Conservation (phyloP, 2,113 vertebrate species). For the Anarrhichthys ocellatus region DNA sequence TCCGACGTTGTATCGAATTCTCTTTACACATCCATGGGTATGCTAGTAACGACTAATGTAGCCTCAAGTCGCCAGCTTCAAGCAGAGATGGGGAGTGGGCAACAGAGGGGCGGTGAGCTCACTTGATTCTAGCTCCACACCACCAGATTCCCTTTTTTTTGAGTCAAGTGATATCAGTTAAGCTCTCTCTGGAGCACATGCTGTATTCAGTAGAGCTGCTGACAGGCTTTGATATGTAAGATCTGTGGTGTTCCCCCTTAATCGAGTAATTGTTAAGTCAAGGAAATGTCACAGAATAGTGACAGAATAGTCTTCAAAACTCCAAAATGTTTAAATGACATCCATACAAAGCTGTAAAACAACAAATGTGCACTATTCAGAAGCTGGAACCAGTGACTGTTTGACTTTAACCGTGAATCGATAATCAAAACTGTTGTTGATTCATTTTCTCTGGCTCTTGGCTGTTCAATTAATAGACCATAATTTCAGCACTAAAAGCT, state of each 20-base stretch:
- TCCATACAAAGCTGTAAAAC: not conserved
- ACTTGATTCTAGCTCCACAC: too few species aligned
- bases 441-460: not conserved
- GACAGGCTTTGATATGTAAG: not conserved
- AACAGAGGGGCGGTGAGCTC: too few species aligned
- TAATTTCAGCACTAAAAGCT: not conserved
- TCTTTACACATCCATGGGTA: too few species aligned
- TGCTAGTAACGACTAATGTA: too few species aligned
- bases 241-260: not conserved
- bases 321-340: not conserved
- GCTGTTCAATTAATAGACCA: not conserved
- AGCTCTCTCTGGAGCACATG: not conserved
- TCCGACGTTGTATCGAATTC: too few species aligned
- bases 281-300: not conserved
- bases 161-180: not conserved
- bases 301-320: not conserved
- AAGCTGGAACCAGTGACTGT: not conserved
- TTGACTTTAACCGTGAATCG: not conserved
- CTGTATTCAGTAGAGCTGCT: not conserved
- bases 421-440: slow-evolving; percentile 9
- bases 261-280: not conserved
- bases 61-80: too few species aligned
- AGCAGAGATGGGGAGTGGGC: too few species aligned
- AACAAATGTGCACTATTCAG: not conserved
- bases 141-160: too few species aligned